Percentiles rank a stretch among this genome's conserved stretches.
Conservation (phyloP, 2,797 vertebrate genomes). For the Denticeps clupeoides region DNA sequence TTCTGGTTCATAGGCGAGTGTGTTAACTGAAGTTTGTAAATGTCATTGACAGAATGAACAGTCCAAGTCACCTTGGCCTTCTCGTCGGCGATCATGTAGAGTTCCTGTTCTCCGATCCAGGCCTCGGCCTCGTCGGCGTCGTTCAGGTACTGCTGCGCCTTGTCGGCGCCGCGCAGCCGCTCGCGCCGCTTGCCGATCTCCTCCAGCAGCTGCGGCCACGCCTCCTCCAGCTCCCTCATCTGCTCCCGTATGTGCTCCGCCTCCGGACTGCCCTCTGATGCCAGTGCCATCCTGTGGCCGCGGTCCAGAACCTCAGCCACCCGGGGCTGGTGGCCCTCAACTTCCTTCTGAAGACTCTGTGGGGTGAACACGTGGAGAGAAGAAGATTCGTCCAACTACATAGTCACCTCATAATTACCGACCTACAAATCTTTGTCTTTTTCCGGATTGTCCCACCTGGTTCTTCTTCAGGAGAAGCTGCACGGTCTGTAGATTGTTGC, state of each 20-base stretch:
- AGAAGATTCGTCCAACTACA: not conserved
- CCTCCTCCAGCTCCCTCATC: constrained; percentile 57
- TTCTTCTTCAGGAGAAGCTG: constrained; percentile 88
- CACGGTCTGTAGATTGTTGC: constrained; percentile 79
- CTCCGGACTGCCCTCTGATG: constrained; percentile 41
- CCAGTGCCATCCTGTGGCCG: constrained; percentile 56
- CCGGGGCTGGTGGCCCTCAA: constrained; percentile 77
- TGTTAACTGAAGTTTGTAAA: too few species aligned
- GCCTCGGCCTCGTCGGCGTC: constrained; percentile 80
- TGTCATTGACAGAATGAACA: too few species aligned
- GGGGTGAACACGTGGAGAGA: too few species aligned
- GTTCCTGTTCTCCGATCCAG: constrained; percentile 93
- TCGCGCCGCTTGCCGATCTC: constrained; percentile 57
- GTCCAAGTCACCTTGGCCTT: constrained; percentile 69
- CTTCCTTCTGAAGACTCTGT: constrained; percentile 87
- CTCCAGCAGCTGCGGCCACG: constrained; percentile 65
- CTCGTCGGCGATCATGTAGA: constrained; percentile 87
- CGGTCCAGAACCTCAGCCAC: constrained; percentile 74
- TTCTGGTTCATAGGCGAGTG: too few species aligned
- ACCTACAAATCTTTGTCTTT: not conserved
- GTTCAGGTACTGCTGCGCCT: constrained; percentile 83
- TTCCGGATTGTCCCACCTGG: constrained; percentile 57
- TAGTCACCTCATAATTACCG: not conserved
- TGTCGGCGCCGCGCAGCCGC: constrained; percentile 57
- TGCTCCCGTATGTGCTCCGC: constrained; percentile 47